phyloP scores from a whole-genome alignment of 2,888 invertebrate species.

The Lomographa bimaculata region DNA sequence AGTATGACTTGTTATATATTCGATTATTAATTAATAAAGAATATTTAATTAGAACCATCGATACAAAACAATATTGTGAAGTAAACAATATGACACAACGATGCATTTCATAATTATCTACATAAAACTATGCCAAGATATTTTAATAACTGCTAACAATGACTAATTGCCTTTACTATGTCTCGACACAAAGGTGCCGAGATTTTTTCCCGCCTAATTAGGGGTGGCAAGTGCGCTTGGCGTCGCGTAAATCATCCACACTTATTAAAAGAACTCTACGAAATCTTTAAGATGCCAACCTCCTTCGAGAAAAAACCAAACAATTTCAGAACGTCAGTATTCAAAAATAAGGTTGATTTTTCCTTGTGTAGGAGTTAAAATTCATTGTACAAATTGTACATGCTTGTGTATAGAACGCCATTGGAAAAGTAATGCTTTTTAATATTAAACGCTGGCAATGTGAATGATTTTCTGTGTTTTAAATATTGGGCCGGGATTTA shows the following conservation, averaged over 20 bases:
- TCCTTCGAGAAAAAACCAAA: constrained; percentile 35
- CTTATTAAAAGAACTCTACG: constrained; percentile 78
- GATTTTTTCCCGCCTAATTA: constrained; percentile 74
- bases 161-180: constrained; percentile 41
- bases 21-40: too few relatives aligned
- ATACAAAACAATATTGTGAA: too few relatives aligned
- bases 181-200: constrained; percentile 41
- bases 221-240: constrained; percentile 65
- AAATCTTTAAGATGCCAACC: constrained; percentile 68
- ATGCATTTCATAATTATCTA: not conserved
- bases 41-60: too few relatives aligned
- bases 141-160: constrained; percentile 29
- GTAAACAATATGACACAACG: too few relatives aligned
- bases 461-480: constrained; percentile 50
- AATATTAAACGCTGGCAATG: constrained; percentile 46
- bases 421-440: constrained; percentile 55
- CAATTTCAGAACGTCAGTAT: constrained; percentile 23
- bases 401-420: constrained; percentile 37
- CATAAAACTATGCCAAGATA: constrained; percentile 5
- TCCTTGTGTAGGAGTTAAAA: not conserved
- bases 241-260: constrained; percentile 77
- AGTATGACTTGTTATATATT: too few relatives aligned
- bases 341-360: constrained; percentile 24
- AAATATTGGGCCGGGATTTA: constrained; percentile 56
- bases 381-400: constrained; percentile 3